Percentiles rank a stretch among this genome's conserved stretches.
Conservation (phyloP, 2,113 vertebrate species). For the Melanocharis versteri region DNA sequence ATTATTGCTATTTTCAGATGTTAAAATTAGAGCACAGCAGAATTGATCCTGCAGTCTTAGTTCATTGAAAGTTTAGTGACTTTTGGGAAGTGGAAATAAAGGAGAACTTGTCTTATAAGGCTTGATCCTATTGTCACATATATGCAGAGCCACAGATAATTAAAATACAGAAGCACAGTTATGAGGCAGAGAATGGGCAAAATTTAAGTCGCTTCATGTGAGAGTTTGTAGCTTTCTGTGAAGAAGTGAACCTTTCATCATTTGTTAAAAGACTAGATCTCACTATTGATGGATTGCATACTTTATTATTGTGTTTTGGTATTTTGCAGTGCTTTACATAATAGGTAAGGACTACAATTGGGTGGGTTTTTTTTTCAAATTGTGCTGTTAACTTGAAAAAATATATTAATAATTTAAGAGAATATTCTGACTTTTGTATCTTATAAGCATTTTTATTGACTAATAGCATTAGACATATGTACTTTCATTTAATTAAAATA, state of each 20-base stretch:
- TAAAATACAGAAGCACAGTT: neutral
- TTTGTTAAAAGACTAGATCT: neutral
- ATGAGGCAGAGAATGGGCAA: neutral
- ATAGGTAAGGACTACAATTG: neutral
- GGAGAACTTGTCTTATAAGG: neutral
- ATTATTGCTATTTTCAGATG: conserved; percentile 5
- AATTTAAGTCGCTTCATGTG: neutral
- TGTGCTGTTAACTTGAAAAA: neutral
- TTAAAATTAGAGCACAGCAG: neutral
- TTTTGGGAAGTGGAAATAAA: neutral
- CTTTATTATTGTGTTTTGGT: neutral
- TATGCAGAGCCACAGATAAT: neutral
- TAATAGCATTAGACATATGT: neutral
- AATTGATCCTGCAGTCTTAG: neutral
- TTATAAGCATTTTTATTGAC: neutral
- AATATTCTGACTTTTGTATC: neutral
- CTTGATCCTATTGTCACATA: neutral
- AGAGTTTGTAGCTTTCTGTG: neutral
- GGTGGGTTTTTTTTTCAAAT: fast-evolving
- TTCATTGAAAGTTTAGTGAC: neutral
- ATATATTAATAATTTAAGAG: neutral
- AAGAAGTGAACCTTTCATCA: neutral
- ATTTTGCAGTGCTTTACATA: neutral
- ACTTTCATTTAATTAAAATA: neutral
- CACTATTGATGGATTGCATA: neutral